phyloP scores from a whole-genome alignment of 2,797 vertebrate species.

The Anabas testudineus region DNA sequence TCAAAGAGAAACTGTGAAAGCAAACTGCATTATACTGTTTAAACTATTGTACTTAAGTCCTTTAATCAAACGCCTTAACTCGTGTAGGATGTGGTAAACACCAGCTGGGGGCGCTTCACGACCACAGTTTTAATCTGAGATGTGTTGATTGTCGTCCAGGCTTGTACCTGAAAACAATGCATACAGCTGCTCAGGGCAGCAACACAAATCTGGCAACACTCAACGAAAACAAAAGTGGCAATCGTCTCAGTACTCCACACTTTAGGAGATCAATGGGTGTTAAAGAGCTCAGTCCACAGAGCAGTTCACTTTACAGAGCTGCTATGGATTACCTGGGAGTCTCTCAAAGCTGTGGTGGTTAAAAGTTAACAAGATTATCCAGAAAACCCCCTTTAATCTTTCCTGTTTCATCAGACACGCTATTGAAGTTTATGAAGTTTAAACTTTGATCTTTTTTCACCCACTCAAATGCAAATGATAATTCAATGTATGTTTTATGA shows the following conservation, averaged over 20 bases:
- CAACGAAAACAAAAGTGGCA: constrained; percentile 56
- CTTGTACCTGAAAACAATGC: constrained; percentile 59
- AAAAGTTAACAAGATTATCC: constrained; percentile 54
- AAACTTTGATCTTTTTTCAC: background rate
- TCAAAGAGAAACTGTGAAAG: background rate
- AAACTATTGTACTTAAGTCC: no score
- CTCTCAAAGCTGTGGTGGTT: constrained; percentile 17
- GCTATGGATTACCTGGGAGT: constrained; percentile 35
- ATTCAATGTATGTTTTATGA: background rate
- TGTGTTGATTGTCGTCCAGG: background rate
- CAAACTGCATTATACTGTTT: no score
- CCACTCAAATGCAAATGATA: background rate
- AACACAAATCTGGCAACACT: constrained; percentile 59
- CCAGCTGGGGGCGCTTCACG: constrained; percentile 58
- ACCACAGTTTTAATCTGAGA: constrained; percentile 2
- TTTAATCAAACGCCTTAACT: no score
- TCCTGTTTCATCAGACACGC: constrained; percentile 10
- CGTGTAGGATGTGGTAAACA: background rate
- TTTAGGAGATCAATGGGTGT: constrained; percentile 57
- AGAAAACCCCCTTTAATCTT: constrained; percentile 32
- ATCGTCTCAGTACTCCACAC: constrained; percentile 52
- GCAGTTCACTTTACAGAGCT: constrained; percentile 14
- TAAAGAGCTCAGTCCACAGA: constrained; percentile 46
- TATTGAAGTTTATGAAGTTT: background rate
- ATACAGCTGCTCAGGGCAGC: constrained; percentile 54